These are phyloP conservation scores for Colletes gigas DNA, from an alignment of 1,140 invertebrate genomes.

Conservation along the genomic window DNA sequence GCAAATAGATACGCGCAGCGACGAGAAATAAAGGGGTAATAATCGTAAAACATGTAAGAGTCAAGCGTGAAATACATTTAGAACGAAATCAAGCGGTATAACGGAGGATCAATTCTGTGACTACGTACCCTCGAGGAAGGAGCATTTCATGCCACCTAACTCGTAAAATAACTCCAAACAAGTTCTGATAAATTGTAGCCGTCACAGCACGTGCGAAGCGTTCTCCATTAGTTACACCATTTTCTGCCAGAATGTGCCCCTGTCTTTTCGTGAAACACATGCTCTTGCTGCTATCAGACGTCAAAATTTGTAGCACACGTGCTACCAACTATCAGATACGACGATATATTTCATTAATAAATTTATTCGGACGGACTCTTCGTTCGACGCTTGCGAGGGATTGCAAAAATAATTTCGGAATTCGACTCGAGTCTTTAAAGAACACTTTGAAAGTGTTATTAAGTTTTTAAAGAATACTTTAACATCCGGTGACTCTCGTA, in stretches of 20 bases:
- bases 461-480: too few relatives aligned
- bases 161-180: conserved; percentile 66
- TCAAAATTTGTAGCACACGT: conserved; percentile 65
- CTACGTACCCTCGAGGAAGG: conserved; percentile 25
- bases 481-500: too few relatives aligned
- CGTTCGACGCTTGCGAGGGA: too few relatives aligned
- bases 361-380: conserved; percentile 23
- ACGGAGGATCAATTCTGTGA: conserved; percentile 40
- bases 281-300: conserved; percentile 55
- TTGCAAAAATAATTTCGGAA: too few relatives aligned
- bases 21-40: conserved; percentile 43
- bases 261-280: conserved; percentile 63
- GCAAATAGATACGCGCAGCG: conserved; percentile 30
- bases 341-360: conserved; percentile 35
- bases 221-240: conserved; percentile 63
- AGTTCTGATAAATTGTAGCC: conserved; percentile 67
- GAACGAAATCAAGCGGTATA: conserved; percentile 43
- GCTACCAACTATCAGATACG: conserved; percentile 51
- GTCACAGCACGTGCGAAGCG: conserved; percentile 66
- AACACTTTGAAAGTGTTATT: too few relatives aligned
- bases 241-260: conserved; percentile 59
- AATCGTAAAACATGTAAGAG: conserved; percentile 50
- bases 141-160: conserved; percentile 62
- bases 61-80: conserved; percentile 46
- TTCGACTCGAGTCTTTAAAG: too few relatives aligned